phyloP scores from a whole-genome alignment of 2,797 vertebrate genomes.

The Peromyscus eremicus region DNA sequence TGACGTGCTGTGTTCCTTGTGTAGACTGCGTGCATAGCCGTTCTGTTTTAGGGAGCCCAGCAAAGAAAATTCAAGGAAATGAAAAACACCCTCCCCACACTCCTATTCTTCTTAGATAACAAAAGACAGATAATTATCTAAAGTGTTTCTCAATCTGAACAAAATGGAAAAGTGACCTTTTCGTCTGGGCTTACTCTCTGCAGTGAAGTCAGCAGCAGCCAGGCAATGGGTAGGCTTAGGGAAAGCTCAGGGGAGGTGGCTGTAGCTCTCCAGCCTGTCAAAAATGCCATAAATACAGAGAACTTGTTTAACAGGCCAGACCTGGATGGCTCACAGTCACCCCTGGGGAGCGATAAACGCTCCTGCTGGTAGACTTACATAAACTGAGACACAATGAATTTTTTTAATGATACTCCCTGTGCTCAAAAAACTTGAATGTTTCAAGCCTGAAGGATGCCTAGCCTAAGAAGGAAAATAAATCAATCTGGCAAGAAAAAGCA shows the following conservation, averaged over 20 bases:
- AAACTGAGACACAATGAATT: conserved; percentile 69
- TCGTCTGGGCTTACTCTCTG: conserved; percentile 32
- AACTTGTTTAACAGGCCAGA: conserved; percentile 71
- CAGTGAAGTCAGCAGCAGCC: conserved; percentile 40
- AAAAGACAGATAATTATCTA: conserved; percentile 83
- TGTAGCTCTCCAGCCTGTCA: conserved; percentile 62
- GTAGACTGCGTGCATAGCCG: accelerated
- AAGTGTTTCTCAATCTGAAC: conserved; percentile 78
- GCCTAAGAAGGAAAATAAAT: conserved; percentile 70
- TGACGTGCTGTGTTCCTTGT: not conserved
- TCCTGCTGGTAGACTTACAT: conserved; percentile 66
- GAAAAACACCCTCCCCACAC: conserved; percentile 42
- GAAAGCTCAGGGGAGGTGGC: conserved; percentile 46
- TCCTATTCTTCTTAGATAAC: conserved; percentile 79
- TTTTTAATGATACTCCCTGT: conserved; percentile 63
- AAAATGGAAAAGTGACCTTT: conserved; percentile 76
- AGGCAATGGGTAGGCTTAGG: conserved; percentile 21
- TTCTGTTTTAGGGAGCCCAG: not conserved
- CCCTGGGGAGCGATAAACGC: conserved; percentile 74
- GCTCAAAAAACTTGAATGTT: conserved; percentile 64
- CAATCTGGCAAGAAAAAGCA: conserved; percentile 71
- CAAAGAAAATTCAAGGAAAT: conserved; percentile 80
- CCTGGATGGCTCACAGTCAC: conserved; percentile 45
- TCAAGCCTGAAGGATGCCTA: conserved; percentile 67
- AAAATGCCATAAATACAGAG: conserved; percentile 74